Base-by-base conservation (phyloP, 1,140 invertebrate species). In the Tetranychus cinnabarinus region DNA sequence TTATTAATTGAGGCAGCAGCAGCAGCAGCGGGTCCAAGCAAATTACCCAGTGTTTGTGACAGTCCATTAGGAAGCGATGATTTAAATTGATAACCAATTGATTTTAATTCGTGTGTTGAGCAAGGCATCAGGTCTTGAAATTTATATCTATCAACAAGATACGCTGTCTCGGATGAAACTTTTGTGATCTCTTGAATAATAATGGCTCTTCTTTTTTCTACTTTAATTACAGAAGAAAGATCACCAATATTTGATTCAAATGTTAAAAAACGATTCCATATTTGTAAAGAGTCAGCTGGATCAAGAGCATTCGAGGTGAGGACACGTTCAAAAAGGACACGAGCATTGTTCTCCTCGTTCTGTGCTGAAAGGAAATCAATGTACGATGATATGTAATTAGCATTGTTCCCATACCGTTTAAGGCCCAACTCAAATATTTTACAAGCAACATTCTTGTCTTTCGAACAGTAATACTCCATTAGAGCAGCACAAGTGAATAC, bases 391-490 rank as follows among this genome's bases (percentile, higher is more conserved):
- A 96, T 84, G 70, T 95, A 99, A 67, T 97, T 89, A 0, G 91
- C 85, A 71, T 88, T 86, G 67, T 89, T 83, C 0, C 83, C 84
- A 74, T 91, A 97, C 71, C 93, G 95, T 73, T 98, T 98, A 15
- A 98, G 74, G 0, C 93, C 96, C 33, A 98, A 76, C 74, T 98
- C 93, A 74, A 98, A 98, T 67, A 98, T 97, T 65, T 91, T 81
- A 70, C 97, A 92, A 1, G 95, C 93, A 60, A 98, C 89, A 71
- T 90, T 91, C 74, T 96, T 93, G 73, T 98, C 93, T 70, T 99
- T 99, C 59, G 87, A 96, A 71, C 92, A 97, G 70, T 97, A 97
- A 73, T 98, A 98, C 75, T 99, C 96, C 90, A 98, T 97, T 0
- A 97, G 75, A 1, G 93, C 91, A 15, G 93, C 92, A 1, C 91